Conservation (phyloP, 1,140 invertebrate genomes). For the Apis laboriosa region DNA sequence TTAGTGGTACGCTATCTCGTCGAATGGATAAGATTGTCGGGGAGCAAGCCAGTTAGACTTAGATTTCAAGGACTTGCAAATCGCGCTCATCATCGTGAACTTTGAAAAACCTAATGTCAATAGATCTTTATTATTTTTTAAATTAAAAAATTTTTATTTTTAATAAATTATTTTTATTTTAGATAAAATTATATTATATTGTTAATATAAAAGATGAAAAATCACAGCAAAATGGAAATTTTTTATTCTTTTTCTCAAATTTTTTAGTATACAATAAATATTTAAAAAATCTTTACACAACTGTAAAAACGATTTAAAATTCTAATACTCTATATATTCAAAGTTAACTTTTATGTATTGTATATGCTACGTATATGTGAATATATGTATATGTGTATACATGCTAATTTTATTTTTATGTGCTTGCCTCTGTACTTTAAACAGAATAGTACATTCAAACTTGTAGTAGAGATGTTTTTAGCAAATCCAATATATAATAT, state of each 20-base stretch:
- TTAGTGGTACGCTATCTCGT: constrained; percentile 69
- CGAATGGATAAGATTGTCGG: constrained; percentile 71
- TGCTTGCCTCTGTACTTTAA: not conserved
- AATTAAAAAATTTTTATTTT: not conserved
- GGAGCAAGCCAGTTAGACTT: constrained; percentile 52
- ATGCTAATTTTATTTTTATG: constrained; percentile 6
- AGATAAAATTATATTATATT: too few relatives aligned
- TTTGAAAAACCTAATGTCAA: not conserved
- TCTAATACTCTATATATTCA: not conserved
- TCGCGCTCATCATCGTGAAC: not conserved
- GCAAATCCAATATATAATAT: not conserved
- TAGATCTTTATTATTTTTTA: not conserved
- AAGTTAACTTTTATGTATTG: not conserved
- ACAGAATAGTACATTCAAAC: not conserved
- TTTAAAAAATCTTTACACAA: not conserved
- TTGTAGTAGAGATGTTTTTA: not conserved
- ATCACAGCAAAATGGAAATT: rapidly evolving
- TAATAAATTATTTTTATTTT: not conserved
- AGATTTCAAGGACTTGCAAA: constrained; percentile 65
- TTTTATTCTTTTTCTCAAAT: not conserved
- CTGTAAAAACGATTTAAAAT: not conserved
- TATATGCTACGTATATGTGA: not conserved
- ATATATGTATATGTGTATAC: not conserved
- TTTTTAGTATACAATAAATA: not conserved
- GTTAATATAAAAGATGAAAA: not conserved